Percentiles rank a stretch among this genome's conserved stretches.
phyloP scores from a whole-genome alignment of 2,113 vertebrate species.

The Nannospalax galili region DNA sequence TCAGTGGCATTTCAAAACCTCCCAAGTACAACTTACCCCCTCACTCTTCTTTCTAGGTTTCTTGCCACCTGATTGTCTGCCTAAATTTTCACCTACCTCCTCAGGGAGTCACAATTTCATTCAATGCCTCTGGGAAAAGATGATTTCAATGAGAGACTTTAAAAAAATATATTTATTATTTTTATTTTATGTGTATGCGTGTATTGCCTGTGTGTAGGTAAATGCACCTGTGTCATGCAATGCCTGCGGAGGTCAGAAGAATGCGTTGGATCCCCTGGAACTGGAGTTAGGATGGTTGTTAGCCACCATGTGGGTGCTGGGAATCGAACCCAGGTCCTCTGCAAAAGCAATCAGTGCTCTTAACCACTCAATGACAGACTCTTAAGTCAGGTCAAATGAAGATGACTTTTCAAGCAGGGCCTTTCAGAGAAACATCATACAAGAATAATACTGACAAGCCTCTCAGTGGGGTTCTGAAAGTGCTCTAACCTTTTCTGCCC shows the following conservation, averaged over 20 bases:
- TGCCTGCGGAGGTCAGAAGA: no score
- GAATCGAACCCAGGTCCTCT: no score
- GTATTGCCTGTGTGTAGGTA: no score
- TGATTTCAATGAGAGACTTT: not conserved
- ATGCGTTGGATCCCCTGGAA: no score
- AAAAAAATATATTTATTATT: no score
- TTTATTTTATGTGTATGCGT: no score
- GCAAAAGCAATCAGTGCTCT: no score
- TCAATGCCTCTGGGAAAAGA: not conserved
- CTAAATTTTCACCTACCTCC: not conserved
- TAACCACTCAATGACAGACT: not conserved
- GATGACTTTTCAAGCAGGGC: not conserved
- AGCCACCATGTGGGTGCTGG: no score
- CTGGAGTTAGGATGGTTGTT: no score
- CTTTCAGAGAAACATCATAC: not conserved
- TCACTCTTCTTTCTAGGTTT: not conserved
- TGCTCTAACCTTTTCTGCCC: not conserved
- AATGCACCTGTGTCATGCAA: no score
- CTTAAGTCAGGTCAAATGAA: not conserved
- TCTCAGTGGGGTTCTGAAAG: not conserved
- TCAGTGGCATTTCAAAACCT: not conserved
- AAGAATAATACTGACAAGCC: not conserved
- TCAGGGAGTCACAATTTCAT: not conserved
- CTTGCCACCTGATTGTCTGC: not conserved
- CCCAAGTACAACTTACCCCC: not conserved